Percentiles rank a stretch among this genome's conserved stretches.
Conservation (phyloP, 1,140 invertebrate genomes). For the Diprion similis region DNA sequence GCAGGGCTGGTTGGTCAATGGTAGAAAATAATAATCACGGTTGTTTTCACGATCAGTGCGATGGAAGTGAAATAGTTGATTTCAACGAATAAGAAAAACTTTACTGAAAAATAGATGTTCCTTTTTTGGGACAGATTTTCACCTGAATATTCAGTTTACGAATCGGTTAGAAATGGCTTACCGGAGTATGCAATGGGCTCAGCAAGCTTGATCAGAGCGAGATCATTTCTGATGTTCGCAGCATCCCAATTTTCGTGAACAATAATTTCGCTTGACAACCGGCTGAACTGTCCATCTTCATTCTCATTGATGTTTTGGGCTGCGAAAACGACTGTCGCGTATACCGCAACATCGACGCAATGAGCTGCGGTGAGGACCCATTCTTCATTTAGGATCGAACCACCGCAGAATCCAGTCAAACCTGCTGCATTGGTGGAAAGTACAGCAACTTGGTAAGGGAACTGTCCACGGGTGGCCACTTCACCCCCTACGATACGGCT, state of each 20-base stretch:
- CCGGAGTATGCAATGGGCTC: background rate
- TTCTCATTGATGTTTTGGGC: constrained; percentile 13
- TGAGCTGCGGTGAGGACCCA: constrained; percentile 70
- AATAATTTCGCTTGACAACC: background rate
- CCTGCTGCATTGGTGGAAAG: background rate
- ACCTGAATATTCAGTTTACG: too few relatives aligned
- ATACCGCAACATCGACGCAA: constrained; percentile 52
- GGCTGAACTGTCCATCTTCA: background rate
- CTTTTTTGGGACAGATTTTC: too few relatives aligned
- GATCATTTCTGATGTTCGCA: constrained; percentile 20
- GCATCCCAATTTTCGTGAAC: constrained; percentile 20
- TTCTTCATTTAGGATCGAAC: constrained; percentile 61
- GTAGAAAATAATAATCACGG: too few relatives aligned
- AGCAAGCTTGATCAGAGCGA: constrained; percentile 12
- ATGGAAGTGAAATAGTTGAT: background rate
- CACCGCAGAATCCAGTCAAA: constrained; percentile 62
- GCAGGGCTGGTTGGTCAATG: too few relatives aligned
- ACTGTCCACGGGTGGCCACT: constrained; percentile 52
- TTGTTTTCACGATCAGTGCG: too few relatives aligned
- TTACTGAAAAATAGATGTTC: too few relatives aligned
- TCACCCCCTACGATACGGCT: constrained; percentile 48
- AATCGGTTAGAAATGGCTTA: background rate
- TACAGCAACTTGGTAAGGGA: constrained; percentile 62
- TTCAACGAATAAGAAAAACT: background rate
- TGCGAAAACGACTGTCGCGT: constrained; percentile 17